phyloP scores from a whole-genome alignment of 2,888 invertebrate species.

The Sphaerophoria taeniata region DNA sequence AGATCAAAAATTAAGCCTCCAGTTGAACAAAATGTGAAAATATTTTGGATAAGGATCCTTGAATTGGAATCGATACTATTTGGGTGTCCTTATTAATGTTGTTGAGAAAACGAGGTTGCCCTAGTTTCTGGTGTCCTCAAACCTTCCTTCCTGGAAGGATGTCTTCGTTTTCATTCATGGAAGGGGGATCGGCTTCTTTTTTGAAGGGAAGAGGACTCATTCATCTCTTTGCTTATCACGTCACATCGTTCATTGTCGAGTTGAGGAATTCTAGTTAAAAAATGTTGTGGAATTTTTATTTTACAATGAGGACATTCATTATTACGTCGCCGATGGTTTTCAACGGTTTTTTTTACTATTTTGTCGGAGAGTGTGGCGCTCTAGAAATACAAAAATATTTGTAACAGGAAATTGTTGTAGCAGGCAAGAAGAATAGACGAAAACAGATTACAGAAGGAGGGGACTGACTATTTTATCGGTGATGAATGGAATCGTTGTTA shows the following conservation, averaged over 20 bases:
- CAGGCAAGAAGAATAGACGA: background rate
- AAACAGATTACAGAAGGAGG: constrained; percentile 51
- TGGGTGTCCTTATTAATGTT: constrained; percentile 48
- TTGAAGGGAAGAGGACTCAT: background rate
- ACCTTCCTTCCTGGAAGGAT: constrained; percentile 68
- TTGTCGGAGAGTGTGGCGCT: constrained; percentile 48
- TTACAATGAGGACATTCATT: constrained; percentile 68
- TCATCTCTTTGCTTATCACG: constrained; percentile 8
- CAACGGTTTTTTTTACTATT: background rate
- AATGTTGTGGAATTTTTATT: constrained; percentile 24
- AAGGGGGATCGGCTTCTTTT: constrained; percentile 27
- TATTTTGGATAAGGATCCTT: constrained; percentile 21
- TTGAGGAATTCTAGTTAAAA: constrained; percentile 39
- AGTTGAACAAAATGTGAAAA: constrained; percentile 7
- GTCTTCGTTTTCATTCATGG: constrained; percentile 22
- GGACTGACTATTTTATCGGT: background rate
- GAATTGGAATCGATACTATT: constrained; percentile 61
- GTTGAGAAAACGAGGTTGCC: constrained; percentile 7
- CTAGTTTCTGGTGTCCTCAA: constrained; percentile 17
- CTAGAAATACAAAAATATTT: constrained; percentile 20
- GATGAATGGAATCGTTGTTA: constrained; percentile 67
- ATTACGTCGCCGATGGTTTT: background rate
- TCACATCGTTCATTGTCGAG: background rate
- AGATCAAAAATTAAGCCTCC: constrained; percentile 56
- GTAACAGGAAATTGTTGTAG: constrained; percentile 62